phyloP scores from a whole-genome alignment of 2,113 vertebrate species.

The Crotalus helleri region DNA sequence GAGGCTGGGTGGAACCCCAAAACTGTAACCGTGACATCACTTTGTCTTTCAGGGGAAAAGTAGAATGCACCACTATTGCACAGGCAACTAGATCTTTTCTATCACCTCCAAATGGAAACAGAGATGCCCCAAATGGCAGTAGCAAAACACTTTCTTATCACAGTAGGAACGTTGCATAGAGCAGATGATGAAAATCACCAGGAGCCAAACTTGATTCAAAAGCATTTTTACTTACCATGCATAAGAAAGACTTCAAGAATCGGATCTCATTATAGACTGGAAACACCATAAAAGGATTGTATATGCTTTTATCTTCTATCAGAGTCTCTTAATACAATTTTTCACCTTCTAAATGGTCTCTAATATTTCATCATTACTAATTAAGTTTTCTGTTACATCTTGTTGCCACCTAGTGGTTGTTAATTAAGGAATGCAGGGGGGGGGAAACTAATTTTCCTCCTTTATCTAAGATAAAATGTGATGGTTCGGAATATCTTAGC shows the following conservation, averaged over 20 bases:
- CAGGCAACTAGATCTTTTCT: not conserved
- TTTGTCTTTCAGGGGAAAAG: not conserved
- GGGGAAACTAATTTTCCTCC: not conserved
- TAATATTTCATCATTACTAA: not conserved
- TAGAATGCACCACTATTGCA: not conserved
- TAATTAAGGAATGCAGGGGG: not conserved
- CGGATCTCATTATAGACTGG: not conserved
- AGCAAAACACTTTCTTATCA: not conserved
- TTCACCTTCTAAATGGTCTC: not conserved
- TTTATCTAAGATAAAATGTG: not conserved
- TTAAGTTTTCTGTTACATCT: not conserved
- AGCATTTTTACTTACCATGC: not conserved
- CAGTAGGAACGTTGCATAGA: not conserved
- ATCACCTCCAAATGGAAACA: too few species aligned
- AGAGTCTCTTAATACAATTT: not conserved
- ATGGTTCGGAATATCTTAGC: not conserved
- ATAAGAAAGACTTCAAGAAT: not conserved
- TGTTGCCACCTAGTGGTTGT: conserved; percentile 16
- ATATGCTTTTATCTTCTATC: not conserved
- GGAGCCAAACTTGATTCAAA: not conserved
- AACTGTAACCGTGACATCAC: not conserved
- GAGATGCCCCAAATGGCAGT: not conserved
- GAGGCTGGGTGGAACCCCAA: not conserved
- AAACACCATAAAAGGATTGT: not conserved
- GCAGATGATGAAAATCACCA: not conserved